Percentiles rank a stretch among this genome's conserved stretches.
Conservation (phyloP, 2,888 invertebrate species). For the Timema podura region DNA sequence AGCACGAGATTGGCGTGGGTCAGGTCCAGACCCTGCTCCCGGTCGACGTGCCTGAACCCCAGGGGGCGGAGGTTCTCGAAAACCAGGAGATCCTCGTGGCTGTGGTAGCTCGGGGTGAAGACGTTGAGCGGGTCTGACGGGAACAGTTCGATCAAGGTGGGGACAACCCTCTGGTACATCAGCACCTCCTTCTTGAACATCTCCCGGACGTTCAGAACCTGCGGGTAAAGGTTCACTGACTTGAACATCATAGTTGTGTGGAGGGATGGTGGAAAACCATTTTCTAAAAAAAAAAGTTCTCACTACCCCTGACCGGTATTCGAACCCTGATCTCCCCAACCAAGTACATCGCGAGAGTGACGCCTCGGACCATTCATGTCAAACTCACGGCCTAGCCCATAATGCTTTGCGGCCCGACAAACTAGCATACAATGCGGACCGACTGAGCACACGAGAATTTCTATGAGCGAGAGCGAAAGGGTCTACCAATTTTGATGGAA, state of each 20-base stretch:
- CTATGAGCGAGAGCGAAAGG: too few species aligned
- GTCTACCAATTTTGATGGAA: too few species aligned
- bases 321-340: not conserved
- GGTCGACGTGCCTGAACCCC: constrained; percentile 1
- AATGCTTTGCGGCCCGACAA: too few species aligned
- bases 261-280: too few species aligned
- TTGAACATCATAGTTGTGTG: not conserved
- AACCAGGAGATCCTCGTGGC: not conserved
- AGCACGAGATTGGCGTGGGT: constrained; percentile 6
- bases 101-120: constrained; percentile 7
- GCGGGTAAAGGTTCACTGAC: not conserved
- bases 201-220: constrained; percentile 10
- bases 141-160: not conserved
- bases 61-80: constrained; percentile 11
- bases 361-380: too few species aligned
- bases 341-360: too few species aligned
- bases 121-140: not conserved
- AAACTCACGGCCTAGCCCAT: too few species aligned
- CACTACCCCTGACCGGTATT: not conserved
- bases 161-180: constrained; percentile 13
- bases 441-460: too few species aligned
- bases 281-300: not conserved
- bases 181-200: constrained; percentile 11
- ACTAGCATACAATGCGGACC: too few species aligned
- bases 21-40: not conserved